Conservation (phyloP, 2,113 vertebrate species). For the Callaeas wilsoni region DNA sequence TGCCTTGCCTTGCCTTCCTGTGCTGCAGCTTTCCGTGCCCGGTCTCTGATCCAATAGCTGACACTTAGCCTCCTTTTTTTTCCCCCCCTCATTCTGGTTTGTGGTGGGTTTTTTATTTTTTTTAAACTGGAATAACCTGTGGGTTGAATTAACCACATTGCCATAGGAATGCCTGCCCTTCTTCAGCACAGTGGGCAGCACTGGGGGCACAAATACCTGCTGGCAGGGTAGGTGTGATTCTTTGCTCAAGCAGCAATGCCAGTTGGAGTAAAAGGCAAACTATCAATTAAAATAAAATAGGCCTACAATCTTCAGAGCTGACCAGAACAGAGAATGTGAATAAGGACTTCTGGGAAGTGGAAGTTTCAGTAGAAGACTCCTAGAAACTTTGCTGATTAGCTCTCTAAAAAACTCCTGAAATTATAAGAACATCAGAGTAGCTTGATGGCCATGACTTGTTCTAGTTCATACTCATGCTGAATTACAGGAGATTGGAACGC, state of each 20-base stretch:
- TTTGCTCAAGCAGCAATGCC: background rate
- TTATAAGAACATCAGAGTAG: background rate
- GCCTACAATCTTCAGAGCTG: background rate
- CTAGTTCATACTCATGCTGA: background rate
- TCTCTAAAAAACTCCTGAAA: background rate
- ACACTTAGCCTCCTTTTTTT: background rate
- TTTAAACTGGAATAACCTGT: background rate
- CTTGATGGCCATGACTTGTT: background rate
- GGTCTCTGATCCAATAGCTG: background rate
- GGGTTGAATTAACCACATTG: background rate
- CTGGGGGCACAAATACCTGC: background rate
- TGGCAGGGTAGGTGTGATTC: background rate
- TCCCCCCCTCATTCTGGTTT: accelerated
- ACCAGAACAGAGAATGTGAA: background rate
- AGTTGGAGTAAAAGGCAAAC: background rate
- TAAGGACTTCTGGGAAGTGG: background rate
- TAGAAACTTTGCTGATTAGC: background rate
- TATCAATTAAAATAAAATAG: background rate
- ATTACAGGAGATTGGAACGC: background rate
- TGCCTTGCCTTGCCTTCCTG: background rate
- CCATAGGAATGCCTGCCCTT: background rate
- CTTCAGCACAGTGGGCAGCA: background rate
- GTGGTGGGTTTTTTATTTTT: background rate
- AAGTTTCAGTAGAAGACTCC: background rate
- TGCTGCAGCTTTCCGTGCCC: background rate